These are phyloP conservation scores for Cydia pomonella DNA, from an alignment of 1,140 invertebrate genomes.

Conservation along the genomic window DNA sequence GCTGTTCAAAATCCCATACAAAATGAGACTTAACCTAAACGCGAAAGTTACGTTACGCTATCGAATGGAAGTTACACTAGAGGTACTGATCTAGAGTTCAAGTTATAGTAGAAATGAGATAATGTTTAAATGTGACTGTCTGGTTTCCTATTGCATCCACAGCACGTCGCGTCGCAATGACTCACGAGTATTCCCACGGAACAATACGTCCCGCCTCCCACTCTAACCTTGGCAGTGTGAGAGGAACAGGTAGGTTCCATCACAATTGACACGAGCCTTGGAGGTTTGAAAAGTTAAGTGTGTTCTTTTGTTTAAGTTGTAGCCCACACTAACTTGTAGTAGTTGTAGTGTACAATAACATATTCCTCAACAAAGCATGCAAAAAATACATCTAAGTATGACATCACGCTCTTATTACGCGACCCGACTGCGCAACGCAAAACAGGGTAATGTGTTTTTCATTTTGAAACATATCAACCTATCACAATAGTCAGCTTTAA, in stretches of 20 bases:
- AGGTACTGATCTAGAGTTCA: background rate
- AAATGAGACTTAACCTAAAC: too few relatives aligned
- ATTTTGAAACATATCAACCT: too few relatives aligned
- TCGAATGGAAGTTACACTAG: too few relatives aligned
- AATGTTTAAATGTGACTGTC: background rate
- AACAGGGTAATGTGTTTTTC: too few relatives aligned
- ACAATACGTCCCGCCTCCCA: conserved; percentile 25
- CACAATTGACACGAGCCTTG: conserved; percentile 28
- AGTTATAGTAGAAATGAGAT: background rate
- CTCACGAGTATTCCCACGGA: conserved; percentile 23
- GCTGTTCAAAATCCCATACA: too few relatives aligned
- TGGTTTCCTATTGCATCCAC: conserved; percentile 7
- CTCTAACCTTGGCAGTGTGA: conserved; percentile 28
- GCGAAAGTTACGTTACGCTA: too few relatives aligned
- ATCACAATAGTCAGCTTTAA: too few relatives aligned
- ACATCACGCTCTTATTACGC: too few relatives aligned
- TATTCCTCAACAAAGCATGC: too few relatives aligned
- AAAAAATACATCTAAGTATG: too few relatives aligned
- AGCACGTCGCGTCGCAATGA: conserved; percentile 22
- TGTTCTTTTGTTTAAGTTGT: background rate
- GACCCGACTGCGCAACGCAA: too few relatives aligned
- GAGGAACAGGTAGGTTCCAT: conserved; percentile 20
- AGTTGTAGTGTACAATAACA: background rate
- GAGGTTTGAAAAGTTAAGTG: conserved; percentile 5
- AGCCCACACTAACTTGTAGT: background rate